Evolutionary conservation across 2,888 invertebrate genomes (phyloP).

Genomic region (Iphiclides podalirius): DNA sequence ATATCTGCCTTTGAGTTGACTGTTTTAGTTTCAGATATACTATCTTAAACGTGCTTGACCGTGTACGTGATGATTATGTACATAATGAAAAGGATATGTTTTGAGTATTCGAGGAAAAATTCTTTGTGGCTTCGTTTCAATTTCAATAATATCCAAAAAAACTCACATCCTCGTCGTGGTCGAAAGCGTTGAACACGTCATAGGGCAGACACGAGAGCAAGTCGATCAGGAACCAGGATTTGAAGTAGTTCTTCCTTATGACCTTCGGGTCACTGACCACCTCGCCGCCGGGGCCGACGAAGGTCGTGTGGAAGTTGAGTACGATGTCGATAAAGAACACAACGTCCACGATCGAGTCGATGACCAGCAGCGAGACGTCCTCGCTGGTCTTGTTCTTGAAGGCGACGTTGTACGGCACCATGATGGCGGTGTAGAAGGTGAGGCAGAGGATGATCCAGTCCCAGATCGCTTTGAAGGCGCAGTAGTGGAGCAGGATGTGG

Average conservation of each 20-base stretch:
- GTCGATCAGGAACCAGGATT: constrained; percentile 99
- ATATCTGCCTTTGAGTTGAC: too few species aligned
- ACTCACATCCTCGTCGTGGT: constrained; percentile 97
- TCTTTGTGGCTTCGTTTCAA: too few species aligned
- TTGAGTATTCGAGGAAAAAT: too few species aligned
- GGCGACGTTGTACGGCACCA: constrained; percentile 99
- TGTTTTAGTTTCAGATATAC: too few species aligned
- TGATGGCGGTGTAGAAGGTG: constrained; percentile 99
- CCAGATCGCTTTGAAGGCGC: constrained; percentile 99
- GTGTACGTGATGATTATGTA: too few species aligned
- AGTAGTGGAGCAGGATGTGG: constrained; percentile 99
- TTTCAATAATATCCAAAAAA: too few species aligned
- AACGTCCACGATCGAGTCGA: constrained; percentile 99
- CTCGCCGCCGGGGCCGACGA: constrained; percentile 97
- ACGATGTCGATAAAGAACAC: constrained; percentile 99
- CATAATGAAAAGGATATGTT: too few species aligned
- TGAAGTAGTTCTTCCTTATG: constrained; percentile 98
- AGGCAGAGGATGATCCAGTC: constrained; percentile 99
- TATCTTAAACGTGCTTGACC: too few species aligned
- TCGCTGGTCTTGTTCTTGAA: constrained; percentile 99
- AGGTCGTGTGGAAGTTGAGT: constrained; percentile 99
- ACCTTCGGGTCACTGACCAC: constrained; percentile 99
- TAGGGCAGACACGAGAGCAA: constrained; percentile 99
- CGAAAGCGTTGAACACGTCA: constrained; percentile 99
- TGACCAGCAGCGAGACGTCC: constrained; percentile 95